Evolutionary conservation across 2,888 invertebrate genomes (phyloP).

Genomic region (Minunthozetes semirufus): DNA sequence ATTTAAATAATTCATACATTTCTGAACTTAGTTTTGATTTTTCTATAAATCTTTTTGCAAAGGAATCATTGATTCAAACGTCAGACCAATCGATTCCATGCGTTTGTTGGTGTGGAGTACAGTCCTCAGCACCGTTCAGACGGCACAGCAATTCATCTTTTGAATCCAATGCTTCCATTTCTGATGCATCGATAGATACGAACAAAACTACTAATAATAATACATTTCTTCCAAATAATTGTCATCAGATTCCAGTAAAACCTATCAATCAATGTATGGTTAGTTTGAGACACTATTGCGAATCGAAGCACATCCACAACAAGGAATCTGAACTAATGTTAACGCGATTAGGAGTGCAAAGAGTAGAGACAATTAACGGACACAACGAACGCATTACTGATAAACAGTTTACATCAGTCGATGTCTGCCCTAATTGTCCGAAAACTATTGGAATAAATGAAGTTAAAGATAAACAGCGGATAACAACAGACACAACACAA

Average conservation of each 20-base stretch:
- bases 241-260: slow-evolving; percentile 12
- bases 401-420: background rate
- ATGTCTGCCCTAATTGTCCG: slow-evolving; percentile 7
- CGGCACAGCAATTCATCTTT: slow-evolving; percentile 7
- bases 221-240: slow-evolving; percentile 18
- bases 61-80: background rate
- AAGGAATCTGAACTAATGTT: background rate
- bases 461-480: background rate
- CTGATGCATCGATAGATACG: background rate
- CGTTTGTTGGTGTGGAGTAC: slow-evolving; percentile 1
- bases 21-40: background rate
- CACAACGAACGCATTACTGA: background rate
- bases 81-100: background rate
- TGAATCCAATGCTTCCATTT: background rate
- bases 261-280: slow-evolving; percentile 20
- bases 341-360: slow-evolving; percentile 24
- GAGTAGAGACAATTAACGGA: slow-evolving; percentile 19
- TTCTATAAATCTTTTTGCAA: background rate
- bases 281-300: background rate
- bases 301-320: background rate
- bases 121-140: background rate
- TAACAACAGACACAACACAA: background rate
- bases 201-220: slow-evolving; percentile 19
- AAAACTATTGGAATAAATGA: slow-evolving; percentile 8
- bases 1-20: background rate